A percentile compares a stretch with the other conserved stretches of the same genome.
phyloP scores from a whole-genome alignment of 1,140 invertebrate species.

The Pygmarrhopalites habei region DNA sequence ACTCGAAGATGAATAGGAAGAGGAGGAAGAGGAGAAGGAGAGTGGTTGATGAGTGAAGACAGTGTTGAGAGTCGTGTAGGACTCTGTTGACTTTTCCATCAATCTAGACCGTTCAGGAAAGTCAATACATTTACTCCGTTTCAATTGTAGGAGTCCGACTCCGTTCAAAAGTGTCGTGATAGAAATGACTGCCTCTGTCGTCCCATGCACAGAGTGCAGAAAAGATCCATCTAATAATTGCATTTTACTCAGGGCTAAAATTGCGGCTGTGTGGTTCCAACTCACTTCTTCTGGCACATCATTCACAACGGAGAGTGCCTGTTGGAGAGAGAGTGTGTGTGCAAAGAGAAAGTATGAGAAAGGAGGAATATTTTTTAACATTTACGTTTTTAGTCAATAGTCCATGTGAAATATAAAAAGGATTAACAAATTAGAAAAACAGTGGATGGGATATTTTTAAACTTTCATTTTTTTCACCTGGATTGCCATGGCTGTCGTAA shows the following conservation, averaged over 20 bases:
- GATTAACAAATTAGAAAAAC: not conserved
- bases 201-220: constrained; percentile 58
- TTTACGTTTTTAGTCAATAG: no score
- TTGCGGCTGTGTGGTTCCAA: constrained; percentile 69
- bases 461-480: constrained; percentile 54
- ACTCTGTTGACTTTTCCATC: no score
- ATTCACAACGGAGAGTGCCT: constrained; percentile 59
- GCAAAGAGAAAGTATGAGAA: not conserved
- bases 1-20: no score
- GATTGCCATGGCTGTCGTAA: constrained; percentile 68
- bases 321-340: not conserved
- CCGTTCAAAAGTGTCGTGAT: constrained; percentile 46
- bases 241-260: constrained; percentile 60
- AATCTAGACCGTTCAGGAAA: not conserved
- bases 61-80: no score
- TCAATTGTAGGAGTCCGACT: constrained; percentile 27
- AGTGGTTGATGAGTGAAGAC: no score
- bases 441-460: not conserved
- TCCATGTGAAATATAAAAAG: no score
- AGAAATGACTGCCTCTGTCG: constrained; percentile 66
- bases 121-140: not conserved
- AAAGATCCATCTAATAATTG: constrained; percentile 70
- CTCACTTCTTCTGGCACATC: constrained; percentile 50
- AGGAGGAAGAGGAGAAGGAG: no score
- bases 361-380: no score